A percentile compares a stretch with the other conserved stretches of the same genome.
These are phyloP conservation scores for Hypomesus transpacificus DNA, from an alignment of 2,113 vertebrate genomes.

Conservation along the genomic window DNA sequence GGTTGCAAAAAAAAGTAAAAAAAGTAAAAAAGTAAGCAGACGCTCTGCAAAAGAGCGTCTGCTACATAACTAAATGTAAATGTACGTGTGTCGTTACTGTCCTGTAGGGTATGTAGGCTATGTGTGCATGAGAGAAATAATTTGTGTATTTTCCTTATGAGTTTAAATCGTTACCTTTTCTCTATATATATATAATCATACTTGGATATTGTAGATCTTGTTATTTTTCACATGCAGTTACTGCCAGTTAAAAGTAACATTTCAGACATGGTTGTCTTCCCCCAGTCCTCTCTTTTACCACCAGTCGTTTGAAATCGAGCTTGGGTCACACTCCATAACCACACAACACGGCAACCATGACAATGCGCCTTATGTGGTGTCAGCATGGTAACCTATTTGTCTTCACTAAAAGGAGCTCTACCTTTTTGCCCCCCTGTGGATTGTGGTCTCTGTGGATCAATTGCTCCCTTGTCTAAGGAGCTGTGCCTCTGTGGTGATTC, in stretches of 20 bases:
- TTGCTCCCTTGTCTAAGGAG: not conserved
- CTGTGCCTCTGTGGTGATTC: slow-evolving; percentile 24
- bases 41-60: too few relatives aligned
- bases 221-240: not conserved
- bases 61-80: too few relatives aligned
- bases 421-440: not conserved
- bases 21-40: too few relatives aligned
- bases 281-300: too few relatives aligned
- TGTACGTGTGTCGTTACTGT: too few relatives aligned
- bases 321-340: not conserved
- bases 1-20: too few relatives aligned
- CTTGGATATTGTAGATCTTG: too few relatives aligned
- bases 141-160: too few relatives aligned
- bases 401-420: not conserved
- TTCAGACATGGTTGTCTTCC: not conserved
- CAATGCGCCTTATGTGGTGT: not conserved
- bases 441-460: not conserved
- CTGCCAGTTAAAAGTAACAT: not conserved
- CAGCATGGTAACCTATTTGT: not conserved
- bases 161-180: too few relatives aligned
- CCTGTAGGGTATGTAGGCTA: too few relatives aligned
- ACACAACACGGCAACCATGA: not conserved
- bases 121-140: too few relatives aligned
- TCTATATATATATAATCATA: too few relatives aligned
- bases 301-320: not conserved